A percentile compares a stretch with the other conserved stretches of the same genome.
Conservation (phyloP, 2,797 vertebrate genomes). For the Malurus leucopterus region DNA sequence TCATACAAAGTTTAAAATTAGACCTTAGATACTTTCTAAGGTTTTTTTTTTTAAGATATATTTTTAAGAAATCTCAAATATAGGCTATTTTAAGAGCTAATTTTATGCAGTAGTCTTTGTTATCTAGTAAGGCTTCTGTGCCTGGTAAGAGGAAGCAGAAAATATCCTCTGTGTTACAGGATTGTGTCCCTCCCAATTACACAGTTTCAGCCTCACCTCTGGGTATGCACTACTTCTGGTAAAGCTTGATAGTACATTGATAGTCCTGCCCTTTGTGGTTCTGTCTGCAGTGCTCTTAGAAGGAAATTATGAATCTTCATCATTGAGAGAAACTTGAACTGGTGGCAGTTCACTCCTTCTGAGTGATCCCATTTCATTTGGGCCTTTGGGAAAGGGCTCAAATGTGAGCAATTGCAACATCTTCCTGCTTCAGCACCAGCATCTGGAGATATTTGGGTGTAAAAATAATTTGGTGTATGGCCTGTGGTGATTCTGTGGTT, state of each 20-base stretch:
- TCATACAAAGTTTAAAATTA: neutral
- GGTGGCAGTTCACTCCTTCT: neutral
- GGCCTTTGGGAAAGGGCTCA: neutral
- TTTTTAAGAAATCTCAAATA: neutral
- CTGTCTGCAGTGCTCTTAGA: neutral
- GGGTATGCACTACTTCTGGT: neutral
- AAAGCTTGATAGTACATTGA: too few species aligned
- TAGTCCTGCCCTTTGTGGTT: neutral
- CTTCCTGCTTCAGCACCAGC: neutral
- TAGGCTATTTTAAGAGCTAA: neutral
- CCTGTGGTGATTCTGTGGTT: neutral
- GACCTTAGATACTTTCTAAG: neutral
- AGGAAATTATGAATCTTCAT: neutral
- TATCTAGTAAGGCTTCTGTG: neutral
- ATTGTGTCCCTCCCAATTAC: neutral
- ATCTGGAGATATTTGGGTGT: neutral
- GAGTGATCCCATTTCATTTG: neutral
- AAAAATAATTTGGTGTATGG: too few species aligned
- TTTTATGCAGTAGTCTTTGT: neutral
- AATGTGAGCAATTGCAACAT: neutral
- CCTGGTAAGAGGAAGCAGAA: neutral
- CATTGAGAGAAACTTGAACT: neutral
- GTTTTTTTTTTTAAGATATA: neutral
- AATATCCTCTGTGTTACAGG: neutral
- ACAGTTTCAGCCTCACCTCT: neutral